Percentiles rank a stretch among this genome's conserved stretches.
Conservation (phyloP, 2,113 vertebrate genomes). For the Melanotaenia duboulayi region DNA sequence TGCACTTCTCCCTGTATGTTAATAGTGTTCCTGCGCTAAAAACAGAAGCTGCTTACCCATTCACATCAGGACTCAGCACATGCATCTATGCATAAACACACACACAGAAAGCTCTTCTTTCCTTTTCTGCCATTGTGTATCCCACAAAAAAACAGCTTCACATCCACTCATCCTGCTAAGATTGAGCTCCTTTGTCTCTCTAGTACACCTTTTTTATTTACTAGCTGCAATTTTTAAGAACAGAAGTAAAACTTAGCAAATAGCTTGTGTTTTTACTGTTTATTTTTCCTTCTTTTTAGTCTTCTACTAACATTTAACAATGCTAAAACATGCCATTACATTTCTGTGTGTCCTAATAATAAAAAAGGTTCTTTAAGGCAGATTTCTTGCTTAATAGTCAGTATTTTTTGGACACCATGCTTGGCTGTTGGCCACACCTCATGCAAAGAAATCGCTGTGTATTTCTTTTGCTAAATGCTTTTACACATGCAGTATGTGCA, state of each 20-base stretch:
- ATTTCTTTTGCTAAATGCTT: too few species aligned
- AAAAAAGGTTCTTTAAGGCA: too few species aligned
- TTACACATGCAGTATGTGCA: too few species aligned
- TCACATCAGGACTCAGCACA: slow-evolving; percentile 63
- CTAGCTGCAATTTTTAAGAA: neutral
- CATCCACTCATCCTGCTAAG: slow-evolving; percentile 4
- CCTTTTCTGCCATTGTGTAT: neutral
- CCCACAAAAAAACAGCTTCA: slow-evolving; percentile 10
- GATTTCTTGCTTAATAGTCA: too few species aligned
- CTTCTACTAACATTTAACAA: neutral
- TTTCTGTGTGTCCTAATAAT: too few species aligned
- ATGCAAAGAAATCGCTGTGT: too few species aligned
- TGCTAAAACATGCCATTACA: too few species aligned
- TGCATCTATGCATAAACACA: slow-evolving; percentile 22
- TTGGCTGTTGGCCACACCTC: too few species aligned
- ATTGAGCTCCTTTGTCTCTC: slow-evolving; percentile 5
- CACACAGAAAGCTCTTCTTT: slow-evolving; percentile 5
- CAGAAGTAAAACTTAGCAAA: neutral
- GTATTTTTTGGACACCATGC: too few species aligned
- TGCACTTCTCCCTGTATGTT: slow-evolving; percentile 69
- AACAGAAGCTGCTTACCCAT: slow-evolving; percentile 77
- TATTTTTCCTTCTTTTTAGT: neutral
- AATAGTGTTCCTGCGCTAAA: slow-evolving; percentile 72
- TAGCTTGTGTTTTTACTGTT: too few species aligned
- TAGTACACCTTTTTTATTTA: neutral